These are phyloP conservation scores for Chaetops frenatus DNA, from an alignment of 2,113 vertebrate genomes.

Conservation along the genomic window DNA sequence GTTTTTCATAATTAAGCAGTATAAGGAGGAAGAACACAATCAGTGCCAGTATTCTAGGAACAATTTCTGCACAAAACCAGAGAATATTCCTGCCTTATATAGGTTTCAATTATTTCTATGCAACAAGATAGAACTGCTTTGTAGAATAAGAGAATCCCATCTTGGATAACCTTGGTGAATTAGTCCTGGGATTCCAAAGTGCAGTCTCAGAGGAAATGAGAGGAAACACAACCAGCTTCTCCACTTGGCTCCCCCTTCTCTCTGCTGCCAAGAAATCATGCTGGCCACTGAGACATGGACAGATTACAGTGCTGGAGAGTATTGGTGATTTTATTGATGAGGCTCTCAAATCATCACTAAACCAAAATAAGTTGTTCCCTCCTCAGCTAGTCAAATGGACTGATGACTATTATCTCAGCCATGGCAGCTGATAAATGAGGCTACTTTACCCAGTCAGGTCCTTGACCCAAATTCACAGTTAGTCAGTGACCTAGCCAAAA, in stretches of 20 bases:
- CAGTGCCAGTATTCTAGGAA: neutral
- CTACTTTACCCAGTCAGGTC: slow-evolving; percentile 5
- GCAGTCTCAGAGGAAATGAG: neutral
- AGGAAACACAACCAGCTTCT: neutral
- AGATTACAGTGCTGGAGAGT: slow-evolving; percentile 34
- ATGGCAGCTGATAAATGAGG: slow-evolving; percentile 66
- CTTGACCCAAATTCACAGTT: slow-evolving; percentile 68
- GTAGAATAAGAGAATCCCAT: neutral
- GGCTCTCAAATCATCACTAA: slow-evolving; percentile 63
- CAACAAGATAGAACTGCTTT: neutral
- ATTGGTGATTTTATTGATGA: slow-evolving; percentile 70
- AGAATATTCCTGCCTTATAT: too few species aligned
- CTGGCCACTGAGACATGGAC: neutral
- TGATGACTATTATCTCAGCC: slow-evolving; percentile 53
- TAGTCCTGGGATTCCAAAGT: neutral
- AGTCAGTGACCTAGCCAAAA: slow-evolving; percentile 51
- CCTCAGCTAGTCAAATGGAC: slow-evolving; percentile 62
- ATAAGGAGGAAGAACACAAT: neutral
- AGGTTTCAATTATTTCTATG: neutral
- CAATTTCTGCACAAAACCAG: neutral
- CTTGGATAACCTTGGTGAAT: neutral
- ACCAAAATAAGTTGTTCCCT: slow-evolving; percentile 63
- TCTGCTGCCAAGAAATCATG: neutral
- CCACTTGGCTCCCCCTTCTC: neutral
- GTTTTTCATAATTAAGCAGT: neutral